phyloP scores from a whole-genome alignment of 2,888 invertebrate species.

The Stramonita haemastoma region DNA sequence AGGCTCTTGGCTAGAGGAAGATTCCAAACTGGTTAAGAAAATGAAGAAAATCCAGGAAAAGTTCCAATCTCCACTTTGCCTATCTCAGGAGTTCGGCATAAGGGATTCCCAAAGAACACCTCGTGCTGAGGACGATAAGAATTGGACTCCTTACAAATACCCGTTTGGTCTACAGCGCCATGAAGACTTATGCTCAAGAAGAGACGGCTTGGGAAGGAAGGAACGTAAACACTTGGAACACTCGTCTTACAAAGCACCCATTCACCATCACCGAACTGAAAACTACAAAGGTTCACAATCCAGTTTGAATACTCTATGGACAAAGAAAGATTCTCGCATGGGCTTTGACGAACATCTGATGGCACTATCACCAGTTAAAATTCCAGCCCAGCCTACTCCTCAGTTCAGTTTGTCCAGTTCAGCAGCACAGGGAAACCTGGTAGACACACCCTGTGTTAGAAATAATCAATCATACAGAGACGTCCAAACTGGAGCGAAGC shows the following conservation, averaged over 20 bases:
- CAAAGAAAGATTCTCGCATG: not conserved
- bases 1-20: not conserved
- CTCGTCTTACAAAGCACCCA: not conserved
- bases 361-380: not conserved
- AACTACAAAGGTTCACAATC: not conserved
- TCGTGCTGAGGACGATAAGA: not conserved
- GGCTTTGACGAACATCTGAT: not conserved
- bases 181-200: not conserved
- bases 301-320: not conserved
- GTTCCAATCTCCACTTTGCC: not conserved
- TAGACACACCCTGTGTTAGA: not conserved
- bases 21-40: not conserved
- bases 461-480: not conserved
- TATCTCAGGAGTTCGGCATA: not conserved
- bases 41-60: constrained; percentile 7
- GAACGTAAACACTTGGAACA: not conserved
- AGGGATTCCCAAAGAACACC: not conserved
- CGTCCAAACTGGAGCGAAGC: not conserved
- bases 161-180: not conserved
- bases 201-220: not conserved
- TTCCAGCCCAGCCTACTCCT: not conserved
- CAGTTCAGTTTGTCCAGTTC: not conserved
- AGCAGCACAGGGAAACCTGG: not conserved
- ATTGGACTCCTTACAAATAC: not conserved
- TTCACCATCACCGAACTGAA: not conserved